Evolutionary conservation across 2,113 vertebrate species (phyloP).

Genomic region (Triplophysa siluroides): DNA sequence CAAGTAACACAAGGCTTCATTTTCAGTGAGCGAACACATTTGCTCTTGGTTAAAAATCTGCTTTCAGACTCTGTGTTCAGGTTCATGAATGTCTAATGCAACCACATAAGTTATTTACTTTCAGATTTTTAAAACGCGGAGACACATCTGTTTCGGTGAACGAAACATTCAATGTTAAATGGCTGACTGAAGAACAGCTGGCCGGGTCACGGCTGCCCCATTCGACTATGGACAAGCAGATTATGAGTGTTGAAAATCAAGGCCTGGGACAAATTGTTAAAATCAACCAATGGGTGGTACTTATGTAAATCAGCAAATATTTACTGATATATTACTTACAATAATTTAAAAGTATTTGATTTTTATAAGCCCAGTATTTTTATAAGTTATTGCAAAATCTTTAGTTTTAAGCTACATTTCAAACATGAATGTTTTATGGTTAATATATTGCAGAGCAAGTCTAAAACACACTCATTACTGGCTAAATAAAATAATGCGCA

Average conservation of each 20-base stretch:
- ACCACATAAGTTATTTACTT: slow-evolving; percentile 26
- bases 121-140: slow-evolving; percentile 30
- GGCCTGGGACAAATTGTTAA: not conserved
- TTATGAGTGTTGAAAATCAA: slow-evolving; percentile 6
- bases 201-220: slow-evolving; percentile 12
- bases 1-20: slow-evolving; percentile 40
- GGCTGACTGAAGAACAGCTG: slow-evolving; percentile 9
- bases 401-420: too few species aligned
- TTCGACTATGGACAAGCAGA: not conserved
- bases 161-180: slow-evolving; percentile 12
- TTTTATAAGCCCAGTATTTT: too few species aligned
- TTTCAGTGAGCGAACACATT: slow-evolving; percentile 51
- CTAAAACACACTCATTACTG: too few species aligned
- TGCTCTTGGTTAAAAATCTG: slow-evolving; percentile 50
- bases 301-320: too few species aligned
- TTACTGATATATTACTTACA: too few species aligned
- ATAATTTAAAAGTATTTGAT: too few species aligned
- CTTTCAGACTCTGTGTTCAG: slow-evolving; percentile 9
- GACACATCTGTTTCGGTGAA: slow-evolving; percentile 16
- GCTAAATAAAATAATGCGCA: too few species aligned
- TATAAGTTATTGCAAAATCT: too few species aligned
- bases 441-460: too few species aligned
- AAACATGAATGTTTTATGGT: too few species aligned
- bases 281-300: not conserved
- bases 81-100: slow-evolving; percentile 30